These are phyloP conservation scores for Amphipoea lucens DNA, from an alignment of 2,888 invertebrate genomes.

Conservation along the genomic window DNA sequence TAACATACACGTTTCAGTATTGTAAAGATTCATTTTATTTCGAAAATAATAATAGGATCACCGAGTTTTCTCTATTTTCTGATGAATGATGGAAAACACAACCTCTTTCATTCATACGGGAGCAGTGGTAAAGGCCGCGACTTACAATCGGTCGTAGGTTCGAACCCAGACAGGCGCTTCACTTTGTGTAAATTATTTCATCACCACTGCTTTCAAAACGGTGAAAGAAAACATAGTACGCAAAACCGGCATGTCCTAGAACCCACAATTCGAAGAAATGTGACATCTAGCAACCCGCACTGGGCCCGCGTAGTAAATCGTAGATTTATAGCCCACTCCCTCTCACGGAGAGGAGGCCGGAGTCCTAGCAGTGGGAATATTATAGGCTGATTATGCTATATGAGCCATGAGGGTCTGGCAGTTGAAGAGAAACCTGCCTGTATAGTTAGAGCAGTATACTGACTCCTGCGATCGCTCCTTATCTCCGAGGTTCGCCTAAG, in stretches of 20 bases:
- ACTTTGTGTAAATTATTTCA: neutral
- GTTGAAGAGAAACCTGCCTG: neutral
- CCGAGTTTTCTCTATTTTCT: neutral
- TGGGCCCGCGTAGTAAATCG: neutral
- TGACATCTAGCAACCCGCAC: neutral
- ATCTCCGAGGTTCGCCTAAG: no score
- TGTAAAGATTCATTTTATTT: neutral
- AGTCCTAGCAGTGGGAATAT: neutral
- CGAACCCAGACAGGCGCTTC: neutral
- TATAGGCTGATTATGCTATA: neutral
- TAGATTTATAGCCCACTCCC: neutral
- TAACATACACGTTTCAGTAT: constrained; percentile 41
- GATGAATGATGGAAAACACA: neutral
- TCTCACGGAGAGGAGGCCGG: neutral
- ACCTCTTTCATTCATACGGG: no score
- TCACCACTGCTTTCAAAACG: neutral
- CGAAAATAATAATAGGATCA: neutral
- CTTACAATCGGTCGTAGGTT: no score
- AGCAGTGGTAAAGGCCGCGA: no score
- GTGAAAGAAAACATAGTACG: neutral
- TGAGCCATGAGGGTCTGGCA: neutral
- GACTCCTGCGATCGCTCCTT: neutral
- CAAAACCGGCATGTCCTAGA: neutral
- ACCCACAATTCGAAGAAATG: neutral
- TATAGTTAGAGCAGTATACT: neutral